Evolutionary conservation across 2,797 vertebrate species (phyloP).

Genomic region (Distichodus sexfasciatus): DNA sequence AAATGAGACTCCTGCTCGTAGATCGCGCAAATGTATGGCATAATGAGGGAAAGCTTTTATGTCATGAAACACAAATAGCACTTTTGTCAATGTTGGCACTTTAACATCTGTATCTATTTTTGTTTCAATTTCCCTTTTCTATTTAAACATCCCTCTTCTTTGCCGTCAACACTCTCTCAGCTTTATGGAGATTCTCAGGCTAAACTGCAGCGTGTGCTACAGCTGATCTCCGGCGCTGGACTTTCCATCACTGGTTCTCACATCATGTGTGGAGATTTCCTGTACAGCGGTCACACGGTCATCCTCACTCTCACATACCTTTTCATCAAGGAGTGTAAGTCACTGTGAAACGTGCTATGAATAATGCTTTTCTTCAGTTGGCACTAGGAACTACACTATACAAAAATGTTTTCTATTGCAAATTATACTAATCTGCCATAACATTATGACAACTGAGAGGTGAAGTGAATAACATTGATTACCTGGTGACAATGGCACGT

Average conservation of each 20-base stretch:
- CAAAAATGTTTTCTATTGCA: too few species aligned
- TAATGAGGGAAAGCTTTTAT: background rate
- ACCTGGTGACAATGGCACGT: too few species aligned
- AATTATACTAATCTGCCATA: too few species aligned
- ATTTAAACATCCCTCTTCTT: background rate
- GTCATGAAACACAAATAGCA: background rate
- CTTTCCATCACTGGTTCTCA: slow-evolving; percentile 94
- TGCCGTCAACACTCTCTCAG: slow-evolving; percentile 60
- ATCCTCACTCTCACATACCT: slow-evolving; percentile 92
- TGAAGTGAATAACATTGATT: too few species aligned
- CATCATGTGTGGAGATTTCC: slow-evolving; percentile 93
- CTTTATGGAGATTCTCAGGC: slow-evolving; percentile 91
- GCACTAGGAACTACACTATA: too few species aligned
- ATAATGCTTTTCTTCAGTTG: too few species aligned
- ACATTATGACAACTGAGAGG: too few species aligned
- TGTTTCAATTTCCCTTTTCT: background rate
- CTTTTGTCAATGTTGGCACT: background rate
- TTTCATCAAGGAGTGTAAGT: slow-evolving; percentile 98
- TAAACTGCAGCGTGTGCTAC: slow-evolving; percentile 87
- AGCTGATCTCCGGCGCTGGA: slow-evolving; percentile 90
- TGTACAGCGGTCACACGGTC: slow-evolving; percentile 97
- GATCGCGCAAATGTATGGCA: background rate
- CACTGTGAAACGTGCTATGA: too few species aligned
- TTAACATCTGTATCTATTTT: background rate
- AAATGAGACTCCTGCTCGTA: background rate